These are phyloP conservation scores for Zenarchopterus dispar DNA, from an alignment of 2,797 vertebrate species.

Conservation along the genomic window DNA sequence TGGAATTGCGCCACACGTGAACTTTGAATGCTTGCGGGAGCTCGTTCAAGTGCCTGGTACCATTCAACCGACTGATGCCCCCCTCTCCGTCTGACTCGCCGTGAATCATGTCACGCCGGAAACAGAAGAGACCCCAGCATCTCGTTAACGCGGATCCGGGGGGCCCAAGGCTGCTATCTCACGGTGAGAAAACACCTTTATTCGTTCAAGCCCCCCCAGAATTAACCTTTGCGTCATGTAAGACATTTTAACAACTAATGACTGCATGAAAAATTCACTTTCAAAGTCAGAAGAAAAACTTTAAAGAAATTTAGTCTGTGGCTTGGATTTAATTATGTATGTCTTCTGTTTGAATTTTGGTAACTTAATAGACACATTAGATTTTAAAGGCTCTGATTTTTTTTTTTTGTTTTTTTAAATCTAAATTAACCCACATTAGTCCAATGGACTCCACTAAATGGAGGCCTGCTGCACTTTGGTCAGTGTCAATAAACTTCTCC, in stretches of 20 bases:
- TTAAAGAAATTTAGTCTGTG: too few relatives aligned
- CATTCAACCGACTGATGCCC: slow-evolving; percentile 74
- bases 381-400: too few relatives aligned
- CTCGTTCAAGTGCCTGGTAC: slow-evolving; percentile 60
- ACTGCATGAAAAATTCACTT: neutral
- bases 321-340: too few relatives aligned
- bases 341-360: too few relatives aligned
- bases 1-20: slow-evolving; percentile 33
- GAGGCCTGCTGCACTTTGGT: slow-evolving; percentile 40
- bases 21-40: slow-evolving; percentile 54
- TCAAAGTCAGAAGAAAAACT: too few relatives aligned
- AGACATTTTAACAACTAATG: too few relatives aligned
- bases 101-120: slow-evolving; percentile 90
- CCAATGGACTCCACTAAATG: slow-evolving; percentile 48
- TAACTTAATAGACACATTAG: too few relatives aligned
- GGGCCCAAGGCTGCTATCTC: slow-evolving; percentile 78
- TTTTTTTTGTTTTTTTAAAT: too few relatives aligned
- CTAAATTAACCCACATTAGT: slow-evolving; percentile 4
- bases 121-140: slow-evolving; percentile 88
- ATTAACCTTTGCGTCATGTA: too few relatives aligned
- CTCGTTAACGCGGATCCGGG: slow-evolving; percentile 85
- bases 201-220: neutral
- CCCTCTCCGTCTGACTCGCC: slow-evolving; percentile 73
- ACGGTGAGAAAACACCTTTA: slow-evolving; percentile 78
- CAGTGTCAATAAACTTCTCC: slow-evolving; percentile 65